Base-by-base conservation (phyloP, 37 sponge, comb jelly and placozoan genomes). In the Haliclona indistincta region DNA sequence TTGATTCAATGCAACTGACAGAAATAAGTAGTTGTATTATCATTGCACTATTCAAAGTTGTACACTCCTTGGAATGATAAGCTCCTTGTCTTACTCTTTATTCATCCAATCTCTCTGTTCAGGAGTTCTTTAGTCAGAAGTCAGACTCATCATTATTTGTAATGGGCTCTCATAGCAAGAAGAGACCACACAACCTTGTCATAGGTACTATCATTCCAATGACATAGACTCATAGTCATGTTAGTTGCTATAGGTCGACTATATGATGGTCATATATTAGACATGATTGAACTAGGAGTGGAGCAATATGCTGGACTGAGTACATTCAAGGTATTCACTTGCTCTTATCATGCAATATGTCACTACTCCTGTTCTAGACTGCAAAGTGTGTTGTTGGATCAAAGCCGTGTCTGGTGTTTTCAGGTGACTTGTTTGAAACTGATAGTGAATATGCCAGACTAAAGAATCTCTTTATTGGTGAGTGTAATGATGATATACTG, bases 231-330 rank as follows among this genome's bases (percentile, higher is more conserved):
- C 13, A n/a, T n/a, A 58, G 11, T 58, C 7, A 26, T n/a, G 7
- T 6, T 58, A 25, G 25, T 58, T 58, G 60, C 43, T 60, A 1
- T 29, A 93, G 96, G 96, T 15, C 73, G 98, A 25, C 74, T 92
- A 38, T 94, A 64, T 74, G 90, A 94, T 44, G 49, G 83, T 38
- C 80, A 84, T n/a, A 25, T 97, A 3, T 64, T 94, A 65, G 98
- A 97, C 58, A 97, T 97, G 95, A 53, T 97, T 54, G 98, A 97
- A 49, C 64, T 97, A n/a, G 98, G 98, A 23, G 70, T 97, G n/a
- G 83, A 84, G 22, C 36, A 53, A 8, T 91, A 84, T 53, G 72
- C 67, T 44, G 62, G 87, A 35, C 38, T 76, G 1, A 40, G 64
- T 0, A 61, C 83, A 8, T 97, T 94, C 54, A 74, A 68, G 63